phyloP scores from a whole-genome alignment of 2,113 vertebrate species.

The Oncorhynchus nerka region DNA sequence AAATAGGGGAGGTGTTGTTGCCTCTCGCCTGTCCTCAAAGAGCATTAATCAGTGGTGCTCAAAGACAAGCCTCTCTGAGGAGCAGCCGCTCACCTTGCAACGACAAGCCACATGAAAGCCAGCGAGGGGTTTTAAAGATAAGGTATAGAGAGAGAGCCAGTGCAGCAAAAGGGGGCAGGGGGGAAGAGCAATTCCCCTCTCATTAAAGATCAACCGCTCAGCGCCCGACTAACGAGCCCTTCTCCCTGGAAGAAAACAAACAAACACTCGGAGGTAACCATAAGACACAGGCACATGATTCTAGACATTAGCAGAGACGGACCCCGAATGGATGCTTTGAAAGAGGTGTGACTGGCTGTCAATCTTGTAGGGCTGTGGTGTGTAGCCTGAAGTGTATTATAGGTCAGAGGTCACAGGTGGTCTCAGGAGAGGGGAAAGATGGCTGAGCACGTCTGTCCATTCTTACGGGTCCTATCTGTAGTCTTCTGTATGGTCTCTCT shows the following conservation, averaged over 20 bases:
- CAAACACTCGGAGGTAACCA: slow-evolving; percentile 18
- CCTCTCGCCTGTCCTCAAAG: slow-evolving; percentile 23
- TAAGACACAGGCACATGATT: slow-evolving; percentile 18
- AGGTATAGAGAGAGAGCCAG: slow-evolving; percentile 26
- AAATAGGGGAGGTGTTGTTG: slow-evolving; percentile 3
- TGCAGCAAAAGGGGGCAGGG: background rate
- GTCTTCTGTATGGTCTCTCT: slow-evolving; percentile 11
- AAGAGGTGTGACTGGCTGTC: background rate
- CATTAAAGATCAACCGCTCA: slow-evolving; percentile 64
- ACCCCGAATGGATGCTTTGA: background rate
- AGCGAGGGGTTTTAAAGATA: slow-evolving; percentile 30
- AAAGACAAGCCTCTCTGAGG: slow-evolving; percentile 42
- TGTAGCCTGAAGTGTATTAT: background rate
- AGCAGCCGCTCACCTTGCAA: slow-evolving; percentile 46
- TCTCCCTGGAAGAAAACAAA: slow-evolving; percentile 46
- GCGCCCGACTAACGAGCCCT: slow-evolving; percentile 52
- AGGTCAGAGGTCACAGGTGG: slow-evolving; percentile 42
- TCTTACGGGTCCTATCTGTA: slow-evolving; percentile 27
- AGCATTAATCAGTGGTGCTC: slow-evolving; percentile 49
- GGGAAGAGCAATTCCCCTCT: slow-evolving; percentile 44
- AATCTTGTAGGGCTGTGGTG: slow-evolving; percentile 4
- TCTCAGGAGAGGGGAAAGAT: slow-evolving; percentile 28
- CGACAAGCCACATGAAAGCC: slow-evolving; percentile 53
- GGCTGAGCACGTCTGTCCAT: slow-evolving; percentile 3
- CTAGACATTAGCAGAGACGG: slow-evolving; percentile 2